Base-by-base conservation (phyloP, 2,888 invertebrate genomes). In the Xestia xanthographa region DNA sequence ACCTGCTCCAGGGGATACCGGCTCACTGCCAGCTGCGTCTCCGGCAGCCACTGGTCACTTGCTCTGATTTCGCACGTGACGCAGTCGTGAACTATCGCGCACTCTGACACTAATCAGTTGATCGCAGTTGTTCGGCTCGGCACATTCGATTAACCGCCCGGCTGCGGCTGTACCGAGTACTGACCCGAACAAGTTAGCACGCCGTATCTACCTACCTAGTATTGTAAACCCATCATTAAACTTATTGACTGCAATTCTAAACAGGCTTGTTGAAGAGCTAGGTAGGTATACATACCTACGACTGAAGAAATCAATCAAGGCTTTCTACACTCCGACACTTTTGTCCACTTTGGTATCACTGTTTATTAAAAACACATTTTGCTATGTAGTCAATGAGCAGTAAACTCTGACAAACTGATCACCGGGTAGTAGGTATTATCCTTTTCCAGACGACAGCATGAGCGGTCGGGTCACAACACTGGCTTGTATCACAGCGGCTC, bases 301-400 rank as follows among this genome's bases (percentile, higher is more conserved):
- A 65, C 63, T 56, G 60, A 26, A 45, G 70, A 22, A 48, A 56
- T 43, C 9, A 66, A 43, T 50, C 11, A 48, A 22, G 43, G 17
- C 22, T 68, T 34, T 68, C 41, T 26, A 26, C 75, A 80, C 85
- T 68, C 48, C 48, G 43, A 58, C 82, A 82, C 82, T 74, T 48
- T 66, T 34, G 84, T 79, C 69, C 84, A 81, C 81, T 82, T 73
- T 60, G 43, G 12, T 60, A 82, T 66, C 82, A 82, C 82, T 75
- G 85, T 80, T 71, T 68, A 65, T 65, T 53, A 41, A 43, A 53
- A 63, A 26, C 79, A 84, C 67, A 78, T 79, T 34, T 41, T 60
- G 48, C 22, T 34, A 53, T 58, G 56, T 26, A 50, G 60, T 83
- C 71, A 70, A 29, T 9, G 34, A 26, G 48, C 20, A 66, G 26